A percentile compares a stretch with the other conserved stretches of the same genome.
Evolutionary conservation across 2,888 invertebrate species (phyloP).

Genomic region (Meiosimyza decipiens): DNA sequence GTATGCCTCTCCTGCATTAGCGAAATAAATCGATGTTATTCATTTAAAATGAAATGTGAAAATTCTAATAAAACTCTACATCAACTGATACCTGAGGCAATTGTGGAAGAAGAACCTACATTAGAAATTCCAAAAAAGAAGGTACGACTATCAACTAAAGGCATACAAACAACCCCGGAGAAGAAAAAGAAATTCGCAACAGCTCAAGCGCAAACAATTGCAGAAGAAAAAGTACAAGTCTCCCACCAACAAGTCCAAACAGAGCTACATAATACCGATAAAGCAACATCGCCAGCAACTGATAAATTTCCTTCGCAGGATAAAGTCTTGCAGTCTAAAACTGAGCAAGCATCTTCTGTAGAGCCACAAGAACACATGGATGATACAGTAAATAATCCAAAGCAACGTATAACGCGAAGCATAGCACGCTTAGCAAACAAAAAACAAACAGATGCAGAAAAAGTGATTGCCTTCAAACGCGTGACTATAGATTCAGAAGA

Average conservation of each 20-base stretch:
- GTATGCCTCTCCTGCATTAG: conserved; percentile 64
- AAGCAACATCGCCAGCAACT: background rate
- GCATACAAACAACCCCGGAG: conserved; percentile 23
- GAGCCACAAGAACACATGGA: background rate
- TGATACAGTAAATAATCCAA: background rate
- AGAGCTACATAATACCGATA: background rate
- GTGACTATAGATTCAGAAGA: too few species aligned
- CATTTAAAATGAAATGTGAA: conserved; percentile 66
- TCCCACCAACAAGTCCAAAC: conserved; percentile 19
- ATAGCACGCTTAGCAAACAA: too few species aligned
- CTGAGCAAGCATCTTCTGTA: background rate
- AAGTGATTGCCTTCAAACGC: too few species aligned
- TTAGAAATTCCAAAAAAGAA: conserved; percentile 44
- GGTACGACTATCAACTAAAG: conserved; percentile 25
- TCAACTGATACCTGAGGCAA: conserved; percentile 56
- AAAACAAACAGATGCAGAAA: too few species aligned
- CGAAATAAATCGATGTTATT: conserved; percentile 64
- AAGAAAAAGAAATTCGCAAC: conserved; percentile 10
- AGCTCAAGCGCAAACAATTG: conserved; percentile 7
- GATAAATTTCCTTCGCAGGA: background rate
- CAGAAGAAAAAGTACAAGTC: background rate
- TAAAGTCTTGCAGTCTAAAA: background rate
- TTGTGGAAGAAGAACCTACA: conserved; percentile 46
- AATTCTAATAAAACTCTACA: conserved; percentile 62
- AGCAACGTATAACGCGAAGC: too few species aligned